Conservation (phyloP, 2,888 invertebrate genomes). For the Nezara viridula region DNA sequence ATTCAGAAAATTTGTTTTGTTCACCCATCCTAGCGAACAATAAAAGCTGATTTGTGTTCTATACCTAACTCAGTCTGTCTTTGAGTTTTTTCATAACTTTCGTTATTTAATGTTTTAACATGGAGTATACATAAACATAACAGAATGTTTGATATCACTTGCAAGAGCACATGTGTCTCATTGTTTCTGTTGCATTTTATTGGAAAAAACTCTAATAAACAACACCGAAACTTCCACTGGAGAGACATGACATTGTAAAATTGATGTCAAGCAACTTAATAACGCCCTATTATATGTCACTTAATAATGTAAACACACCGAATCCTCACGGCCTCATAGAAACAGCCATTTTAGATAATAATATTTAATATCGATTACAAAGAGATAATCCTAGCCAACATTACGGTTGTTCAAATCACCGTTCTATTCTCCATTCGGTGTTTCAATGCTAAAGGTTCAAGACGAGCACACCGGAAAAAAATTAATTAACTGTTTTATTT, state of each 20-base stretch:
- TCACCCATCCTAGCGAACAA: neutral
- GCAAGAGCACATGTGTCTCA: conserved; percentile 19
- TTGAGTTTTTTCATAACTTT: conserved; percentile 30
- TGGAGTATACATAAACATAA: neutral
- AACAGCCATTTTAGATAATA: conserved; percentile 46
- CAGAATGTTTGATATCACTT: neutral
- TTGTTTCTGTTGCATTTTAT: neutral
- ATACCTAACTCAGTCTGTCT: neutral
- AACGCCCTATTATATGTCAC: conserved; percentile 8
- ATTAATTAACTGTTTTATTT: neutral
- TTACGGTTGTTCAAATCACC: neutral
- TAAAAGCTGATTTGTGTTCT: neutral
- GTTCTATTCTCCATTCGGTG: neutral
- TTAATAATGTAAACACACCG: conserved; percentile 39
- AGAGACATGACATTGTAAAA: conserved; percentile 7
- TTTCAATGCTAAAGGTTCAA: neutral
- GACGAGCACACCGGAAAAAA: neutral
- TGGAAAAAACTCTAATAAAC: neutral
- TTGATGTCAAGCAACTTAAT: conserved; percentile 9
- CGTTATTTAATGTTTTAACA: neutral
- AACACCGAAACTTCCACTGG: neutral
- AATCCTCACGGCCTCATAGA: neutral
- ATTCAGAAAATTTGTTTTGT: conserved; percentile 29
- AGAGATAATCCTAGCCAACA: neutral
- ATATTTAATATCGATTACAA: neutral